phyloP scores from a whole-genome alignment of 2,113 vertebrate genomes.

The Elephas maximus region DNA sequence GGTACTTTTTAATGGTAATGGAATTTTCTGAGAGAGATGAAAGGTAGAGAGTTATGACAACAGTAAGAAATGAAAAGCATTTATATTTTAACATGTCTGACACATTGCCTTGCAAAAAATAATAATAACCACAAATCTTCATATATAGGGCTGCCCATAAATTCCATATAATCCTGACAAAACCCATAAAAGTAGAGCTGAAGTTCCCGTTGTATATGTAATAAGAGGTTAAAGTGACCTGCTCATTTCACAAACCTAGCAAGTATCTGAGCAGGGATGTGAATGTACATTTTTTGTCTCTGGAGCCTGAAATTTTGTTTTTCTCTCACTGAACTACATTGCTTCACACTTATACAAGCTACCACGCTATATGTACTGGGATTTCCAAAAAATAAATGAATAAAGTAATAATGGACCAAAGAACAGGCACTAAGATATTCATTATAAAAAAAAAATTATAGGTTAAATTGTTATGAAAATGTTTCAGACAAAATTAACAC shows the following conservation, averaged over 20 bases:
- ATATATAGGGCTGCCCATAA: background rate
- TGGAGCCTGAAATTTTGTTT: background rate
- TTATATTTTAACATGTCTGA: background rate
- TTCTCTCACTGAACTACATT: background rate
- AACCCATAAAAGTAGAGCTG: background rate
- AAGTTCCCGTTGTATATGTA: background rate
- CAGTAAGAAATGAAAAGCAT: background rate
- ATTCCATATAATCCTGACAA: background rate
- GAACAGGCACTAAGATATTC: background rate
- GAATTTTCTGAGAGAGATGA: background rate
- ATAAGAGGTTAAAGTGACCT: background rate
- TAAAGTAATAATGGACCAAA: background rate
- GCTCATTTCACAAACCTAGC: background rate
- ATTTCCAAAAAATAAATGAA: background rate
- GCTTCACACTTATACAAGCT: background rate
- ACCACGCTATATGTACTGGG: background rate
- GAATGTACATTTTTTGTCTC: background rate
- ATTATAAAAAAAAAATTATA: background rate
- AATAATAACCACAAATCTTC: background rate
- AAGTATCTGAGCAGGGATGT: background rate
- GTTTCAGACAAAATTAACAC: background rate
- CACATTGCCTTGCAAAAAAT: background rate
- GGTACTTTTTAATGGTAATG: background rate
- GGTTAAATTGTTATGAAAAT: background rate
- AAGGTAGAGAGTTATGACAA: background rate